A percentile compares a stretch with the other conserved stretches of the same genome.
phyloP scores from a whole-genome alignment of 1,140 invertebrate genomes.

The Lasaia peninsularis region DNA sequence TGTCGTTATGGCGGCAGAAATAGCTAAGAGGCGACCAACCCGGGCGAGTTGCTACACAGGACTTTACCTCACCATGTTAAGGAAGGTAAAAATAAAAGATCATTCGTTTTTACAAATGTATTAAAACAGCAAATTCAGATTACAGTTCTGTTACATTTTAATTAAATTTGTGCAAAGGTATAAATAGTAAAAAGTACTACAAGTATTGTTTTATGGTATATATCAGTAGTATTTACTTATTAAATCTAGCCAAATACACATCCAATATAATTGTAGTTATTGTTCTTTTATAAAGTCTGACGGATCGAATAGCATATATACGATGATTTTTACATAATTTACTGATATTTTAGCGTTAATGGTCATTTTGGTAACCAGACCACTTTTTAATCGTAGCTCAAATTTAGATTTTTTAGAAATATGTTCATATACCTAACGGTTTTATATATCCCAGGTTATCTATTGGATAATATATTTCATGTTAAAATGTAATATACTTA shows the following conservation, averaged over 20 bases:
- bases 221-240: conserved; percentile 8
- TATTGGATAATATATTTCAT: no score
- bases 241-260: not conserved
- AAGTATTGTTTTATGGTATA: conserved; percentile 16
- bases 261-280: not conserved
- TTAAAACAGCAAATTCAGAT: conserved; percentile 67
- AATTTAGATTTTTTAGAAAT: no score
- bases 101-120: conserved; percentile 63
- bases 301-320: not conserved
- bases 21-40: no score
- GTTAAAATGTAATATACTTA: no score
- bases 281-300: not conserved
- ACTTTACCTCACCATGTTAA: not conserved
- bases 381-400: no score
- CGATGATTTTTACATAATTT: no score
- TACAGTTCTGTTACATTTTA: conserved; percentile 47
- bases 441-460: no score
- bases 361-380: no score
- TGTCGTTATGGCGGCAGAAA: no score
- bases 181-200: conserved; percentile 19
- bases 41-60: not conserved
- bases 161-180: conserved; percentile 38
- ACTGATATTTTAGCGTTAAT: no score
- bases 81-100: conserved; percentile 21
- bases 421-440: no score